Evolutionary conservation across 2,113 vertebrate species (phyloP), one percentile per base, ranked within the genome.

Genomic region (Alligator mississippiensis): DNA sequence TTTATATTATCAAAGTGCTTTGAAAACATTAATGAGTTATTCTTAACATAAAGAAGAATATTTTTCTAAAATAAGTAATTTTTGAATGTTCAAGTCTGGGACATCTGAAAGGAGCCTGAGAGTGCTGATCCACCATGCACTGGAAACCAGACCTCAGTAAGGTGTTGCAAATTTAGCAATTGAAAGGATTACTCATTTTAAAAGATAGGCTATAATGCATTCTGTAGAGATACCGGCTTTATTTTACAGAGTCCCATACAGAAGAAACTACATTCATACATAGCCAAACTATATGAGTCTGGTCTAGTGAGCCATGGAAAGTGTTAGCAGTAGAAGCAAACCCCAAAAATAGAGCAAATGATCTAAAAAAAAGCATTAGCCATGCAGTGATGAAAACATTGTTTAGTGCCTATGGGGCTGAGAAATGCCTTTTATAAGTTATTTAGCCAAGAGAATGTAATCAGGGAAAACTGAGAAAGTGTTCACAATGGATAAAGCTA

Each of bases 401-500:
- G 12, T 5, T 84, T 92, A 62, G 79, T 82, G 58, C 19, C 74
- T 87, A 70, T 76, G 54, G 10, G 47, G 10, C 27, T 84, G 72
- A 30, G 74, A 91, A 88, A 64, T 34, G n/a, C 6, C 27, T 89
- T 19, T 85, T 80, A 21, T 68, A 90, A 76, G 86, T 84, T 2
- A 87, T 87, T 92, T 79, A 86, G 11, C 7, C 16, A 82, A 78
- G 68, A 93, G 21, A 93, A 86, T 21, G 34, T 1, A 80, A 60
- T 70, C 88, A 80, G 1, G 6, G 24, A 57, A 91, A 22, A 5
- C 2, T 63, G 61, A 91, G 21, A 25, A 84, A 0, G 0, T 22
- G 34, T 83, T 70, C 78, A 72, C 78, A 92, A 47, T 82, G 63
- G 88, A 93, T 61, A 24, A 87, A 90, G 90, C 25, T 66, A 75